Percentiles rank a stretch among this genome's conserved stretches.
These are phyloP conservation scores for Epizoanthus scotinus DNA, from an alignment of 92 coral and sea anemone species.

Conservation along the genomic window DNA sequence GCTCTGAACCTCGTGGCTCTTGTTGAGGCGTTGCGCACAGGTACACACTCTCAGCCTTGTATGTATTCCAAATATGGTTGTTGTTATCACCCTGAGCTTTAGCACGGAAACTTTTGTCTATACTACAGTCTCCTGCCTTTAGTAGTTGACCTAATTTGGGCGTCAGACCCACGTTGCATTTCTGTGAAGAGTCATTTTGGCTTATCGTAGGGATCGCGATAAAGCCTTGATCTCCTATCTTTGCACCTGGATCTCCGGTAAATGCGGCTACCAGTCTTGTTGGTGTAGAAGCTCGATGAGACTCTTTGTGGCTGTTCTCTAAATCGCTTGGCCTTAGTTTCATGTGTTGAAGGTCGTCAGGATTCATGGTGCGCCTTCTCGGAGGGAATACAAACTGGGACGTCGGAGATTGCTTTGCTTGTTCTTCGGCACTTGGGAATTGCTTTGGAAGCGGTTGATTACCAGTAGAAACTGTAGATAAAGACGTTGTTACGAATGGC, in stretches of 20 bases:
- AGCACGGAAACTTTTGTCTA: background rate
- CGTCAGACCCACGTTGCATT: slow-evolving; percentile 18
- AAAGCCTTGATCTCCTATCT: background rate
- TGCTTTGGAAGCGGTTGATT: background rate
- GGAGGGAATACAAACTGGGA: background rate
- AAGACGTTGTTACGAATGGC: background rate
- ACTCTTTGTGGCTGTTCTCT: background rate
- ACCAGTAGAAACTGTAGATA: background rate
- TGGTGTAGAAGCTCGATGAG: background rate
- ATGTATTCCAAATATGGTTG: background rate
- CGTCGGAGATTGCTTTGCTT: background rate
- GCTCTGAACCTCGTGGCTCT: background rate
- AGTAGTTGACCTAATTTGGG: slow-evolving; percentile 1
- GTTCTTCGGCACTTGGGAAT: too few species aligned
- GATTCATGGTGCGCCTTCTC: background rate
- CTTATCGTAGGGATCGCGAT: background rate
- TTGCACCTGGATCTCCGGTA: background rate
- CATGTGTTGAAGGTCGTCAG: background rate
- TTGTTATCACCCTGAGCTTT: background rate
- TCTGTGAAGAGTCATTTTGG: background rate
- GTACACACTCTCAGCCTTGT: too few species aligned
- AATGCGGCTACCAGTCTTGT: background rate
- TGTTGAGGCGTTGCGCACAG: background rate
- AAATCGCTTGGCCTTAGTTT: background rate
- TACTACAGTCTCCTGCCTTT: background rate